Conservation (phyloP, 2,888 invertebrate species). For the Agrotis ipsilon region DNA sequence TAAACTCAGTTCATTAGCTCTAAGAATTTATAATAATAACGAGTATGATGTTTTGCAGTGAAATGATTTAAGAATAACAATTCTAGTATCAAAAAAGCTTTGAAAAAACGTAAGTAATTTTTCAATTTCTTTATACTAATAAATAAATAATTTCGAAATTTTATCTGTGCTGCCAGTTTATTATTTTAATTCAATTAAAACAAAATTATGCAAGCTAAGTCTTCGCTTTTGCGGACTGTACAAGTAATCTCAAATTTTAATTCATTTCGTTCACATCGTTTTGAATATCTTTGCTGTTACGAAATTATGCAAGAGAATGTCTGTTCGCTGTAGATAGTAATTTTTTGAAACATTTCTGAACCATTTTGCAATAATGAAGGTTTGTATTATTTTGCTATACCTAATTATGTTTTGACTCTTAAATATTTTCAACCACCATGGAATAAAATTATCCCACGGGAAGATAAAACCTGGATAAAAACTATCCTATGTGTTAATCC, state of each 20-base stretch:
- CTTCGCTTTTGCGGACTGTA: constrained; percentile 16
- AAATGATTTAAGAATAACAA: too few relatives aligned
- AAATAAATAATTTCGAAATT: not conserved
- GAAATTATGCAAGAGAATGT: constrained; percentile 45
- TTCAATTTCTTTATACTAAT: not conserved
- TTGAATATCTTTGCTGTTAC: constrained; percentile 45
- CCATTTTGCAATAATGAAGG: not conserved
- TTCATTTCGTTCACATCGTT: constrained; percentile 58
- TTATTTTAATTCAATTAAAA: not conserved
- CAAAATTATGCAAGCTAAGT: not conserved
- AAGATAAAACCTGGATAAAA: too few relatives aligned
- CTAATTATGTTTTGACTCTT: not conserved
- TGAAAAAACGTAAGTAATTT: not conserved
- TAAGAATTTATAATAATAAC: too few relatives aligned
- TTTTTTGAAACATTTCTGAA: constrained; percentile 8
- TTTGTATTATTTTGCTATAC: not conserved
- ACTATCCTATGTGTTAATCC: too few relatives aligned
- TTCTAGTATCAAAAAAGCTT: not conserved
- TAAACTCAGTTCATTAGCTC: too few relatives aligned
- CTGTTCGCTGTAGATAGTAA: constrained; percentile 21
- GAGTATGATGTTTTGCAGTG: too few relatives aligned
- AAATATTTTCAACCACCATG: too few relatives aligned
- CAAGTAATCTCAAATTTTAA: constrained; percentile 58
- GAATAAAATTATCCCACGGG: too few relatives aligned
- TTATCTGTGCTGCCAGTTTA: not conserved